Conservation (phyloP, 2,888 invertebrate genomes). For the Dasypogon diadema region DNA sequence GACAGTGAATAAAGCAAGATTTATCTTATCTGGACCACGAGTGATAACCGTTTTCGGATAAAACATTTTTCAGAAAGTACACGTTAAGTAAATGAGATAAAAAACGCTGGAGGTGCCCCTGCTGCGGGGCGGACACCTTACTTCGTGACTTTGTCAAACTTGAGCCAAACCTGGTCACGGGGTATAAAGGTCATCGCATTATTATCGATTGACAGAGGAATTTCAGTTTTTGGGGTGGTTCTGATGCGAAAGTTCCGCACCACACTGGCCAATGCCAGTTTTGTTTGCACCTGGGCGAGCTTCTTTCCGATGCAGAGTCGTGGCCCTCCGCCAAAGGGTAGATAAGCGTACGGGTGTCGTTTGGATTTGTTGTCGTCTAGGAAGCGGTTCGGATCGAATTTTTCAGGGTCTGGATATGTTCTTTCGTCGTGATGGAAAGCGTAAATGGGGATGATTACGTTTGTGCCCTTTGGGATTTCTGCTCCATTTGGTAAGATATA, state of each 20-base stretch:
- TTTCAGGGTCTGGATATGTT: constrained; percentile 63
- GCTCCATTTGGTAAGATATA: constrained; percentile 59
- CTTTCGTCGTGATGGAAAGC: constrained; percentile 64
- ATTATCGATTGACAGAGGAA: constrained; percentile 50
- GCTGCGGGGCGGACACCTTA: background rate
- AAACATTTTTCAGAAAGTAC: constrained; percentile 8
- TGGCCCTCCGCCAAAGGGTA: constrained; percentile 64
- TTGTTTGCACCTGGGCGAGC: constrained; percentile 55
- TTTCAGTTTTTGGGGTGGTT: constrained; percentile 26
- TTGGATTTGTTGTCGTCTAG: constrained; percentile 58
- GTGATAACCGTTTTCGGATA: constrained; percentile 27
- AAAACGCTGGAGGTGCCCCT: too few relatives aligned
- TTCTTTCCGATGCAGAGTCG: constrained; percentile 57
- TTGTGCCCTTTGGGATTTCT: constrained; percentile 59
- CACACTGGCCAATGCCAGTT: constrained; percentile 52
- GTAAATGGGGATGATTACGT: constrained; percentile 60
- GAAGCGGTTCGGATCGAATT: constrained; percentile 66
- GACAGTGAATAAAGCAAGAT: constrained; percentile 1
- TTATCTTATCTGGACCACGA: constrained; percentile 35
- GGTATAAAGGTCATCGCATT: constrained; percentile 51
- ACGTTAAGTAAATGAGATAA: background rate
- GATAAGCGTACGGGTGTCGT: constrained; percentile 59
- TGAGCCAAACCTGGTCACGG: constrained; percentile 52
- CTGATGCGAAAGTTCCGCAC: constrained; percentile 52
- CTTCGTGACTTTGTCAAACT: constrained; percentile 56